Conservation (phyloP, 2,113 vertebrate genomes). For the Leucopternis melanops region DNA sequence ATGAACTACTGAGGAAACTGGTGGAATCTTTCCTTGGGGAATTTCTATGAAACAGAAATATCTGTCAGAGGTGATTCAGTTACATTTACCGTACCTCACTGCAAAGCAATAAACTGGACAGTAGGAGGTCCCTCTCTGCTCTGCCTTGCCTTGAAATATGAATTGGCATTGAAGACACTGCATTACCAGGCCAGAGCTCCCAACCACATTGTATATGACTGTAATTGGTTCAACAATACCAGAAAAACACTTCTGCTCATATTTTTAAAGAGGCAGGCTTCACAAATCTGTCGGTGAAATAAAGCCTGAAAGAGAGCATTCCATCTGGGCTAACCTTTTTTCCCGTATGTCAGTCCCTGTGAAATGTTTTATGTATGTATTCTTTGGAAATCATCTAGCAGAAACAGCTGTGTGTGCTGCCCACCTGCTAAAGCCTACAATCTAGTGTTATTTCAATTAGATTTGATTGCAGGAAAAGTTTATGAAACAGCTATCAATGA, state of each 20-base stretch:
- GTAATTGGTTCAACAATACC: not conserved
- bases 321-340: constrained; percentile 55
- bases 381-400: constrained; percentile 61
- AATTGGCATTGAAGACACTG: not conserved
- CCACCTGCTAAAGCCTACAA: constrained; percentile 68
- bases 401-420: constrained; percentile 64
- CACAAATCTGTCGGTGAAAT: constrained; percentile 27
- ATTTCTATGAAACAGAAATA: not conserved
- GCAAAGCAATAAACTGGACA: not conserved
- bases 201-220: not conserved
- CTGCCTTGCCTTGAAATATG: not conserved
- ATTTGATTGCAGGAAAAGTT: constrained; percentile 69
- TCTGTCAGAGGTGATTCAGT: not conserved
- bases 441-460: constrained; percentile 68
- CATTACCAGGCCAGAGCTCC: not conserved
- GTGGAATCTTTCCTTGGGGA: not conserved
- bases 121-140: not conserved
- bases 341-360: constrained; percentile 26
- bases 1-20: not conserved
- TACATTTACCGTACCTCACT: not conserved
- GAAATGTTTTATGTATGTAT: constrained; percentile 59
- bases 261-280: constrained; percentile 34
- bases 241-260: not conserved
- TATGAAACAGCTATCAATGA: constrained; percentile 64
- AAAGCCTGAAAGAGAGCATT: constrained; percentile 42